Evolutionary conservation across 2,888 invertebrate genomes (phyloP).

Genomic region (Cryptocheilus praepositus): DNA sequence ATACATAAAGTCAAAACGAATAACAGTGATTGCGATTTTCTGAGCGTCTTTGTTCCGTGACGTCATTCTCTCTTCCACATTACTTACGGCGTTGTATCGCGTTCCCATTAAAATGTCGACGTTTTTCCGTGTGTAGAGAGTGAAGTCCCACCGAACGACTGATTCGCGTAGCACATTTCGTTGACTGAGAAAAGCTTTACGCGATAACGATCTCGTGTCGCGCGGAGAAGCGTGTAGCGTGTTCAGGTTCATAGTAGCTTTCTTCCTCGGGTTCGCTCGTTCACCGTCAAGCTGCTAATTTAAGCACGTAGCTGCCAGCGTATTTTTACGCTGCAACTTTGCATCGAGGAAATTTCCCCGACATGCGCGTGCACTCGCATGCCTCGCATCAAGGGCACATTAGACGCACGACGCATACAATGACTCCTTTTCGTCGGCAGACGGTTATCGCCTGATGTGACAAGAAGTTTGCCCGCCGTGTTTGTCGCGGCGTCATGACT

Average conservation of each 20-base stretch:
- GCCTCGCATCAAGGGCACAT: background rate
- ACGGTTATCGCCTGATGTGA: slow-evolving; percentile 19
- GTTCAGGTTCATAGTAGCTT: background rate
- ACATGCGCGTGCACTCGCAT: slow-evolving; percentile 1
- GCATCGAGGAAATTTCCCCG: slow-evolving; percentile 17
- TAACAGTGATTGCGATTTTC: too few species aligned
- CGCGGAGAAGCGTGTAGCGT: slow-evolving; percentile 4
- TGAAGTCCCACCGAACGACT: background rate
- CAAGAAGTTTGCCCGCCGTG: slow-evolving; percentile 35
- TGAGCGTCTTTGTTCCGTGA: too few species aligned
- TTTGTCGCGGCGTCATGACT: slow-evolving; percentile 46
- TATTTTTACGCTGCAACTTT: slow-evolving; percentile 14
- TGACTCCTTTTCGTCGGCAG: background rate
- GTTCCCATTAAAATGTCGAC: too few species aligned
- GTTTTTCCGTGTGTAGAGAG: too few species aligned
- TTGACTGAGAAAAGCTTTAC: slow-evolving; percentile 13
- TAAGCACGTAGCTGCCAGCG: slow-evolving; percentile 10
- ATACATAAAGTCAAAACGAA: too few species aligned
- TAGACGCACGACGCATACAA: too few species aligned
- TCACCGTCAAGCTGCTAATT: slow-evolving; percentile 29
- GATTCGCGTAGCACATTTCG: slow-evolving; percentile 17
- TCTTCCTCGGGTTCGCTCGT: slow-evolving; percentile 14
- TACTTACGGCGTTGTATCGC: too few species aligned
- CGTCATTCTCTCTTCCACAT: too few species aligned
- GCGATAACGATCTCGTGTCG: slow-evolving; percentile 26